Evolutionary conservation across 1,140 invertebrate genomes (phyloP).

Genomic region (Charaxes varanes): DNA sequence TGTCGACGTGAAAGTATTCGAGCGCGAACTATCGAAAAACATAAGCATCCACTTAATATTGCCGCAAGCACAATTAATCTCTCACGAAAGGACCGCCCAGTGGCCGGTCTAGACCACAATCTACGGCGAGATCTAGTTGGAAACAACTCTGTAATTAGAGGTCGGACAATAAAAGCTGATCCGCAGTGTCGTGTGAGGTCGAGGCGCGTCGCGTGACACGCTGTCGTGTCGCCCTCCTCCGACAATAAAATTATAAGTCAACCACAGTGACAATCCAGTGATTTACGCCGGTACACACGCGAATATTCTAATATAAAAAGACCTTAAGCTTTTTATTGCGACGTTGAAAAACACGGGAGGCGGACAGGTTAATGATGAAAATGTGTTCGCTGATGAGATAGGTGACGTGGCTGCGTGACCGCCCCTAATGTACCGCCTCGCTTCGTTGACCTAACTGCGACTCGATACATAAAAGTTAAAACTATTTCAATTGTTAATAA

Average conservation of each 20-base stretch:
- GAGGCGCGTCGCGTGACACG: conserved; percentile 49
- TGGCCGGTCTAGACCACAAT: conserved; percentile 56
- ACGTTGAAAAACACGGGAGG: conserved; percentile 44
- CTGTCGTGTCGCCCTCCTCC: conserved; percentile 60
- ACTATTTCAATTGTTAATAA: too few species aligned
- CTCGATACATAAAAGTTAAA: too few species aligned
- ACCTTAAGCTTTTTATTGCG: conserved; percentile 51
- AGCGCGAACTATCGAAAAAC: conserved; percentile 38
- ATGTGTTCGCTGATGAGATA: conserved; percentile 52
- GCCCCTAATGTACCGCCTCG: conserved; percentile 40
- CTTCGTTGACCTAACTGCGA: conserved; percentile 33
- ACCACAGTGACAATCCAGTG: conserved; percentile 71
- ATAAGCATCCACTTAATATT: conserved; percentile 56
- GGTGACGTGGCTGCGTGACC: conserved; percentile 38
- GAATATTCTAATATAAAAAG: conserved; percentile 66
- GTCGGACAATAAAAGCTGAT: conserved; percentile 63
- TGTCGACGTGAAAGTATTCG: conserved; percentile 13
- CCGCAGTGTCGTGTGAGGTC: conserved; percentile 46
- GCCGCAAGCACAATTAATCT: conserved; percentile 55
- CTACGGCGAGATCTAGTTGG: conserved; percentile 54
- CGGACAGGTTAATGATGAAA: conserved; percentile 67
- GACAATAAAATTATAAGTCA: conserved; percentile 73
- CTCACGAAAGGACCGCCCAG: conserved; percentile 50
- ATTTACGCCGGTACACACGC: conserved; percentile 69
- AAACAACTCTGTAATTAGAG: conserved; percentile 60